These are phyloP conservation scores for Melanophora roralis DNA, from an alignment of 2,888 invertebrate species.

Conservation along the genomic window DNA sequence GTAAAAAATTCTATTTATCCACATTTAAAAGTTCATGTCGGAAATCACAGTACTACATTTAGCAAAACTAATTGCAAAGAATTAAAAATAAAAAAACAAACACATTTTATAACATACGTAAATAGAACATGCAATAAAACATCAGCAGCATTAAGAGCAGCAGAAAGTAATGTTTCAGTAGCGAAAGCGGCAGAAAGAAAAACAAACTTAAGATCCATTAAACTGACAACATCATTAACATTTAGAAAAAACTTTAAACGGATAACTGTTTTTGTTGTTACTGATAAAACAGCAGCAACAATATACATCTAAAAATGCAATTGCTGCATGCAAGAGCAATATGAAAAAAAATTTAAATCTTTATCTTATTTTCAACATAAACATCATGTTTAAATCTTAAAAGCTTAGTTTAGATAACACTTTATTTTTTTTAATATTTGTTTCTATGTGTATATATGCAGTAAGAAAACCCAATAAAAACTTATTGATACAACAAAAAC, in stretches of 20 bases:
- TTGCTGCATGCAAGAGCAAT: constrained; percentile 1
- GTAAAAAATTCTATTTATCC: constrained; percentile 53
- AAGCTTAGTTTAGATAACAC: neutral
- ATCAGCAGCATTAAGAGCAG: constrained; percentile 28
- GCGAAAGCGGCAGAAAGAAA: constrained; percentile 12
- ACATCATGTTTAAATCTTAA: constrained; percentile 2
- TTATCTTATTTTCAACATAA: neutral
- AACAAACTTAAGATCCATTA: constrained; percentile 55
- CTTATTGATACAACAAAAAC: too few species aligned
- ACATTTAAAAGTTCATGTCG: constrained; percentile 59
- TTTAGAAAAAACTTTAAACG: constrained; percentile 54
- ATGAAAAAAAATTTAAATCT: neutral
- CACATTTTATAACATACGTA: constrained; percentile 22
- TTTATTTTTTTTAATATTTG: neutral
- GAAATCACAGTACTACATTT: constrained; percentile 57
- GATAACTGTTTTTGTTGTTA: constrained; percentile 14
- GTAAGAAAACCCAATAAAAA: neutral
- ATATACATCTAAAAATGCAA: neutral
- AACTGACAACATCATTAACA: constrained; percentile 62
- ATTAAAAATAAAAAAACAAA: neutral
- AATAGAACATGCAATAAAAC: constrained; percentile 33
- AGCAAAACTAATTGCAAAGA: constrained; percentile 10
- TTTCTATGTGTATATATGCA: neutral
- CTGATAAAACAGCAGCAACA: neutral
- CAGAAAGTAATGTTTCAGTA: constrained; percentile 2